Evolutionary conservation across 2,797 vertebrate species (phyloP).

Genomic region (Loriculus beryllinus): DNA sequence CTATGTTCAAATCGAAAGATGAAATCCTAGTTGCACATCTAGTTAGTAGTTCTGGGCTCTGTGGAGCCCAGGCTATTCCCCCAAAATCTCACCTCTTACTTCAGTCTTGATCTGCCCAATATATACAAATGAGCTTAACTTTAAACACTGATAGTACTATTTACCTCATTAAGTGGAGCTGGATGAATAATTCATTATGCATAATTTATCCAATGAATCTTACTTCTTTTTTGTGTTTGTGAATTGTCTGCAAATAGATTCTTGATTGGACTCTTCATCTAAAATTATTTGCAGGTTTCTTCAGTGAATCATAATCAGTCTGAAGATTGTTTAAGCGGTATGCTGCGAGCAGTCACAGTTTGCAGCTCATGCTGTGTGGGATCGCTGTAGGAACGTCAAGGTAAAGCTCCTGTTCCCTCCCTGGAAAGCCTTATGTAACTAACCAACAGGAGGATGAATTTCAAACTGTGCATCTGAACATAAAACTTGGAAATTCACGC

Average conservation of each 20-base stretch:
- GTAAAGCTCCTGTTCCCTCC: constrained; percentile 37
- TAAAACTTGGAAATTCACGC: constrained; percentile 58
- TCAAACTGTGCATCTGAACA: background rate
- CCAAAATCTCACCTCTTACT: background rate
- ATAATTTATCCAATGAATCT: constrained; percentile 54
- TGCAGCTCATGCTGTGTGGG: constrained; percentile 36
- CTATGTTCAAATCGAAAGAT: background rate
- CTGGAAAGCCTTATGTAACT: constrained; percentile 38
- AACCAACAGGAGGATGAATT: constrained; percentile 26
- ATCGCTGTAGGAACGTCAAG: constrained; percentile 5
- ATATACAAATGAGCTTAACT: constrained; percentile 54
- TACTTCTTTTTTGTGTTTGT: constrained; percentile 62
- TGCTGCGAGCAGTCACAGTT: background rate
- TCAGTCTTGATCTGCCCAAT: constrained; percentile 15
- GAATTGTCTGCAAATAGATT: constrained; percentile 69
- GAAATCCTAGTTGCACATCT: background rate
- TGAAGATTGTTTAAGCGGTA: background rate
- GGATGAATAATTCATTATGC: constrained; percentile 60
- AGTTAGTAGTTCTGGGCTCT: background rate
- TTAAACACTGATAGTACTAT: constrained; percentile 61
- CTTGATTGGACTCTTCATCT: constrained; percentile 65
- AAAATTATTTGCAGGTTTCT: constrained; percentile 57
- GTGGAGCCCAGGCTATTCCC: background rate
- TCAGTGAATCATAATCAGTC: constrained; percentile 45
- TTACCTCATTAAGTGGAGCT: constrained; percentile 56